Evolutionary conservation across 2,797 vertebrate species (phyloP), one percentile per base, ranked within the genome.

Genomic region (Tapirus indicus): DNA sequence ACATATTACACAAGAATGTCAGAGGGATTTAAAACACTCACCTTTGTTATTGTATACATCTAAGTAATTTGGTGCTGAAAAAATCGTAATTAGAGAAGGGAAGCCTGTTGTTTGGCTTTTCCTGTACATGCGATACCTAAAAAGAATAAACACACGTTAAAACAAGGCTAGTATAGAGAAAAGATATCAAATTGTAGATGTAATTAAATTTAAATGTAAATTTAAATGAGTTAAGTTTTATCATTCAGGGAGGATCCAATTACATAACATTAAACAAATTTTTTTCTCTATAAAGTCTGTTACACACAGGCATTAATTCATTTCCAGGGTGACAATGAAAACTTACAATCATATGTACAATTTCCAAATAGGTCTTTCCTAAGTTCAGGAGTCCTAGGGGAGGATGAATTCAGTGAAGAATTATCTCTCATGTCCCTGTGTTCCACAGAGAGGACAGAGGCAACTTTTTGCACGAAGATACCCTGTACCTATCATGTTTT

Each of bases 41-140:
- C 99, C 99, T 99, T 99, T 99, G 99, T 99, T 99, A 99, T 99
- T 99, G 99, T 99, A 99, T 98, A 99, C 99, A 98, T 99, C 99
- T 99, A 99, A 99, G 99, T 99, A 99, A 99, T 99, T 99, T 98
- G 99, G 99, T 97, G 99, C 99, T 97, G 99, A 99, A 99, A 99
- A 99, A 99, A 99, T 99, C 97, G 99, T 99, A 94, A 99, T 99
- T 98, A 99, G 99, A 41, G 99, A 99, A 56, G 99, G 99, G 98
- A 99, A 99, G 97, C 99, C 99, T 97, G 99, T 99, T 97, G 99
- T 99, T 98, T 99, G 99, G 98, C 99, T 99, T 99, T 99, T 99
- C 98, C 99, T 99, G 99, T 99, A 99, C 99, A 99, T 99, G 98
- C 99, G 99, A 98, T 99, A 99, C 95, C 99, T 99, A 93, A 35